Percentiles rank a stretch among this genome's conserved stretches.
Conservation (phyloP, 2,113 vertebrate genomes). For the Chlorodrepanis virens region DNA sequence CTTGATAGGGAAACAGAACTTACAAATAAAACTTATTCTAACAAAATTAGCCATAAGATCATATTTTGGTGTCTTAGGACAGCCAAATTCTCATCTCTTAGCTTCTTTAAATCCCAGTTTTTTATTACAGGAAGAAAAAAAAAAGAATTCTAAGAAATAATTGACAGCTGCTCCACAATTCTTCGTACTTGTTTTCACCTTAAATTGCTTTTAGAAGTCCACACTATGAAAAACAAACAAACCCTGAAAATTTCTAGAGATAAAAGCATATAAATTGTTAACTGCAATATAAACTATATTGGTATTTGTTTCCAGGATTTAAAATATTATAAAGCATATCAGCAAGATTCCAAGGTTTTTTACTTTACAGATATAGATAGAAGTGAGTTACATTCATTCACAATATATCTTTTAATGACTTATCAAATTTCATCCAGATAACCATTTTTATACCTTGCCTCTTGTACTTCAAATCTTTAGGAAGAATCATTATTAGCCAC, state of each 20-base stretch:
- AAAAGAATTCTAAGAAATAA: not conserved
- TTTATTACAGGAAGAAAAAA: not conserved
- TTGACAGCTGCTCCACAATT: not conserved
- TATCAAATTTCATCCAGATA: not conserved
- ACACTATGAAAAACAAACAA: not conserved
- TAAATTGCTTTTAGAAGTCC: not conserved
- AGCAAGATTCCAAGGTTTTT: not conserved
- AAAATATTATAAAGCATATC: not conserved
- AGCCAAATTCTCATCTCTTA: not conserved
- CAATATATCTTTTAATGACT: not conserved
- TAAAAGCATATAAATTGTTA: not conserved
- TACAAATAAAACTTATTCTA: not conserved
- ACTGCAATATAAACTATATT: not conserved
- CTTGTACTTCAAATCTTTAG: not conserved
- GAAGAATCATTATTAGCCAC: not conserved
- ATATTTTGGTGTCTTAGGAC: not conserved
- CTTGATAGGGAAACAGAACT: not conserved
- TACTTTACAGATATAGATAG: not conserved
- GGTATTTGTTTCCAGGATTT: not conserved
- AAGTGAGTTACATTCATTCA: not conserved
- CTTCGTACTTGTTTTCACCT: not conserved
- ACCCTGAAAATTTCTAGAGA: not conserved
- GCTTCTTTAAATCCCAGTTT: not conserved
- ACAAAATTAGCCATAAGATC: not conserved
- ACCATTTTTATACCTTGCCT: not conserved